A percentile compares a stretch with the other conserved stretches of the same genome.
Evolutionary conservation across 2,113 vertebrate genomes (phyloP).

Genomic region (Anguilla japonica): DNA sequence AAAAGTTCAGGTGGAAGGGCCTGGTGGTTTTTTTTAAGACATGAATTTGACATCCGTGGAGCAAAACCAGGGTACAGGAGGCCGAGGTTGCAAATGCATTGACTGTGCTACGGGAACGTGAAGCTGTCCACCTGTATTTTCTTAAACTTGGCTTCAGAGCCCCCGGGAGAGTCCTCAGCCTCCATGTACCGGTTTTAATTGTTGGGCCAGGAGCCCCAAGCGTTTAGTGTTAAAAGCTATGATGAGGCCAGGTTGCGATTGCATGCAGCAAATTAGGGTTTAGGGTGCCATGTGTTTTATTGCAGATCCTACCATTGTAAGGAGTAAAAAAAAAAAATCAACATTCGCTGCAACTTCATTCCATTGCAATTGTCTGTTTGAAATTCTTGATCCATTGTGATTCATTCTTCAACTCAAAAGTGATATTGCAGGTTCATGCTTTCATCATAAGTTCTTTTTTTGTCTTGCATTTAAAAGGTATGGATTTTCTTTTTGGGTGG

Average conservation of each 20-base stretch:
- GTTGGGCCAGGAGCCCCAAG: conserved; percentile 43
- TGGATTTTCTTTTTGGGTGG: conserved; percentile 5
- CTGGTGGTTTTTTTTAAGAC: conserved; percentile 30
- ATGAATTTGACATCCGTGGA: conserved; percentile 57
- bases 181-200: conserved; percentile 55
- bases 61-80: conserved; percentile 49
- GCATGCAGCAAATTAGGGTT: conserved; percentile 37
- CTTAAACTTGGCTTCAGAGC: conserved; percentile 56
- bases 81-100: conserved; percentile 33
- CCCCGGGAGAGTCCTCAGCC: conserved; percentile 45
- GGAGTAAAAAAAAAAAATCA: background rate
- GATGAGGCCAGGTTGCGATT: conserved; percentile 45
- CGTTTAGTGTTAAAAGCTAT: conserved; percentile 40
- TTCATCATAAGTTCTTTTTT: background rate
- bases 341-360: background rate
- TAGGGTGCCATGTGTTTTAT: conserved; percentile 27
- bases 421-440: background rate
- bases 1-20: conserved; percentile 51
- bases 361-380: background rate
- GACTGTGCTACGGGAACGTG: conserved; percentile 46
- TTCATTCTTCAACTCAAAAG: background rate
- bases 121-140: conserved; percentile 64
- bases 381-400: background rate
- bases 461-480: conserved; percentile 3
- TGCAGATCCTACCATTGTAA: background rate